Base-by-base conservation (phyloP, 2,113 vertebrate species). In the Poeciliopsis turrubarensis region DNA sequence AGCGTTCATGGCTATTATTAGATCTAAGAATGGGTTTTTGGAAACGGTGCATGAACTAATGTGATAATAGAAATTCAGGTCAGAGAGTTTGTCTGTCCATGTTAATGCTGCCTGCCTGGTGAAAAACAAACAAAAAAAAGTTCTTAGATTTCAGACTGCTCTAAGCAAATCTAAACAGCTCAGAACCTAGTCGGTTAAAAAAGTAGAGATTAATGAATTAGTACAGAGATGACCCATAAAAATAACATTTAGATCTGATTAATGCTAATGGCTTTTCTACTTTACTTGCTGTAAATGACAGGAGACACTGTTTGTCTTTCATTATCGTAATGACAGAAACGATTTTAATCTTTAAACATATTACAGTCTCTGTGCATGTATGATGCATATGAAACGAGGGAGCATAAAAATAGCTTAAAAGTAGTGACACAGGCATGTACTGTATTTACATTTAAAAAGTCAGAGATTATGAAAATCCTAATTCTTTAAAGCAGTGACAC, bases 261-360 rank as follows among this genome's bases (percentile, higher is more conserved):
- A 77, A 87, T 87, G 72, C 69, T 19, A 37, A 78, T 62, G 79
- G 85, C 82, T 90, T 84, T 85, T 89, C 80, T 81, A 25, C 37
- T 80, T 74, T 83, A 91, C 87, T 85, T 91, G 86, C 75, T 87
- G 74, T 63, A 81, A 79, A 88, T 87, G 82, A 87, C 83, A 79
- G 69, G 78, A 84, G 78, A 86, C 83, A 81, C 69, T 84, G 76
- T 86, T 83, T 81, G 27, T 62, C 74, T 71, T 75, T 81, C 70
- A 92, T 90, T 81, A 89, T 25, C 74, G 85, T 89, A 89, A 90
- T 85, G 81, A 78, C 81, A 81, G 65, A 83, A 89, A 87, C 77
- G 75, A 13, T 86, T 89, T 85, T 79, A 87, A 92, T 89, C 76
- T 82, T 75, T 86, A 65, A 68, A 67, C 72, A 78, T 75, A 30